A percentile compares a stretch with the other conserved stretches of the same genome.
These are phyloP conservation scores for Leptinotarsa peninsularis DNA, from an alignment of 2,888 invertebrate genomes.

Conservation along the genomic window DNA sequence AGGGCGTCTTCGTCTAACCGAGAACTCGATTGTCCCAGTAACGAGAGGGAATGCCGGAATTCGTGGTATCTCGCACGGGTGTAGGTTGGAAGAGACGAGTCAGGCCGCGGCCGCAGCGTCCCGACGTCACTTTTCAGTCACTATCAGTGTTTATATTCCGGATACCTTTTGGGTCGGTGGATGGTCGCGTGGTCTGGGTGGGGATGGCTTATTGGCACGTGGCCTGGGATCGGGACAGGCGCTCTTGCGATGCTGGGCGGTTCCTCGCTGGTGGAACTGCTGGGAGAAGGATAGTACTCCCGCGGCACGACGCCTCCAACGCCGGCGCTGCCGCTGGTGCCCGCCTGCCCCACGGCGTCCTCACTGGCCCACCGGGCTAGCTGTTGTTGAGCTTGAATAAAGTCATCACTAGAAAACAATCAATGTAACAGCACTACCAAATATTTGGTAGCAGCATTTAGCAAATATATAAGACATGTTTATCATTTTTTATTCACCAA, in stretches of 20 bases:
- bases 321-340: conserved; percentile 57
- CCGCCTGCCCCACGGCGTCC: conserved; percentile 71
- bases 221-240: conserved; percentile 65
- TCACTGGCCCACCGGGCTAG: conserved; percentile 96
- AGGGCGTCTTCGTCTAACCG: conserved; percentile 22
- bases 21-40: conserved; percentile 36
- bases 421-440: conserved; percentile 79
- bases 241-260: conserved; percentile 70
- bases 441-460: conserved; percentile 34
- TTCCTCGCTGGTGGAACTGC: conserved; percentile 69
- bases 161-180: conserved; percentile 73
- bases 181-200: conserved; percentile 66
- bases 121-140: conserved; percentile 59
- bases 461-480: neutral
- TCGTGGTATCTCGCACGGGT: conserved; percentile 48
- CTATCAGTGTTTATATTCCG: conserved; percentile 84
- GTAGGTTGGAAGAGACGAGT: conserved; percentile 40
- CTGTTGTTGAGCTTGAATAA: conserved; percentile 97
- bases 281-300: conserved; percentile 72
- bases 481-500: neutral
- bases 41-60: conserved; percentile 39
- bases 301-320: conserved; percentile 62
- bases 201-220: conserved; percentile 59
- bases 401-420: conserved; percentile 95
- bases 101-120: conserved; percentile 53